Evolutionary conservation across 2,888 invertebrate species (phyloP), one percentile per base, ranked within the genome.

Genomic region (Eurytoma adleriae): DNA sequence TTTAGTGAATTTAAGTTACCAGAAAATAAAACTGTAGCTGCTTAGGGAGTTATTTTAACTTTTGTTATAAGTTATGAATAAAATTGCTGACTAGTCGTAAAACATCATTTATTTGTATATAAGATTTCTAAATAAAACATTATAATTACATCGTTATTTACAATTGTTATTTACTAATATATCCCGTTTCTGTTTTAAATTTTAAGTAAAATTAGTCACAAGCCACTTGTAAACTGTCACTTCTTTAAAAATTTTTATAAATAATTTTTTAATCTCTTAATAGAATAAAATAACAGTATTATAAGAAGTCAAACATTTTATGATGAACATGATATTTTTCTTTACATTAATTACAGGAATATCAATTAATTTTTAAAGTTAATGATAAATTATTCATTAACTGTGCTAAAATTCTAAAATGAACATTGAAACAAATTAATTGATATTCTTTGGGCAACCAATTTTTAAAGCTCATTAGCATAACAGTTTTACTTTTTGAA

Each of bases 1-100:
- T 95, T 96, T 89, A 94, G 95, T 88, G 87, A 91, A 61, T 56
- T 76, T 7, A 18, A 1, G 3, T 82, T 82, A 68, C 3, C 82
- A 30, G 48, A 72, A 20, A 48, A 1, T 73, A 14, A 57, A 13
- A 57, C 48, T 75, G 57, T 48, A 1, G n/a, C n/a, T 69, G 52
- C 20, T n/a, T 52, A 68, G 61, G 54, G 57, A 27, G n/a, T 59
- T 16, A 71, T 62, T 66, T n/a, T 68, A n/a, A 16, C 40, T 67
- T 5, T 69, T n/a, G n/a, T 50, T 14, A 20, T 57, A 69, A 52
- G 52, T 73, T 74, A 1, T 57, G 24, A 69, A 79, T 70, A 68
- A 77, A 70, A 77, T 50, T 67, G 0, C 18, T 64, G 24, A 73
- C 20, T 77, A 79, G 68, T 81, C 56, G 54, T 79, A 75, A 82